phyloP scores from a whole-genome alignment of 2,113 vertebrate genomes.

The Chamaetylas fuelleborni region DNA sequence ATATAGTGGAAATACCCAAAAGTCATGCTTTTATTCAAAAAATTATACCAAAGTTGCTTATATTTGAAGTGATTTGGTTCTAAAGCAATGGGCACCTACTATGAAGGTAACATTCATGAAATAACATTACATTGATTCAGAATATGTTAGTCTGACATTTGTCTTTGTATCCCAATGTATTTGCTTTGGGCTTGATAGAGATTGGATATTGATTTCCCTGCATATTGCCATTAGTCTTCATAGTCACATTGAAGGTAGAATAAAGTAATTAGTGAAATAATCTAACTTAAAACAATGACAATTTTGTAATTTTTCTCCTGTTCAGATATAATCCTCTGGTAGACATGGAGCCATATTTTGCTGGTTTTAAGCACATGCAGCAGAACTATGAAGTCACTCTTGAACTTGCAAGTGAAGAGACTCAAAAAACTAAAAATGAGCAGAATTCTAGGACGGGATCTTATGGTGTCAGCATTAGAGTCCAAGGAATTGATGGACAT shows the following conservation, averaged over 20 bases:
- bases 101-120: background rate
- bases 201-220: background rate
- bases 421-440: constrained; percentile 55
- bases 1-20: background rate
- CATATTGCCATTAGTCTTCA: background rate
- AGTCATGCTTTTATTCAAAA: background rate
- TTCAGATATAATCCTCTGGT: constrained; percentile 2
- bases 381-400: constrained; percentile 72
- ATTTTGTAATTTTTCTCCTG: background rate
- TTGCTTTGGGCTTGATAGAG: background rate
- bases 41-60: background rate
- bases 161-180: background rate
- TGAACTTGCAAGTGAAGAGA: constrained; percentile 49
- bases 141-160: background rate
- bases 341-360: constrained; percentile 88
- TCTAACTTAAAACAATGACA: background rate
- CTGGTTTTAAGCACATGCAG: constrained; percentile 77
- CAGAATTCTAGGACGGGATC: constrained; percentile 77
- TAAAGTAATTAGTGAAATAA: background rate
- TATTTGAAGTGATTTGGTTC: background rate
- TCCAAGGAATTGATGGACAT: constrained; percentile 95
- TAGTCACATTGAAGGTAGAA: background rate
- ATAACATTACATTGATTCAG: background rate
- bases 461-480: constrained; percentile 95
- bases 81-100: background rate